Conservation (phyloP, 2,888 invertebrate species). For the Oscheius sp. region DNA sequence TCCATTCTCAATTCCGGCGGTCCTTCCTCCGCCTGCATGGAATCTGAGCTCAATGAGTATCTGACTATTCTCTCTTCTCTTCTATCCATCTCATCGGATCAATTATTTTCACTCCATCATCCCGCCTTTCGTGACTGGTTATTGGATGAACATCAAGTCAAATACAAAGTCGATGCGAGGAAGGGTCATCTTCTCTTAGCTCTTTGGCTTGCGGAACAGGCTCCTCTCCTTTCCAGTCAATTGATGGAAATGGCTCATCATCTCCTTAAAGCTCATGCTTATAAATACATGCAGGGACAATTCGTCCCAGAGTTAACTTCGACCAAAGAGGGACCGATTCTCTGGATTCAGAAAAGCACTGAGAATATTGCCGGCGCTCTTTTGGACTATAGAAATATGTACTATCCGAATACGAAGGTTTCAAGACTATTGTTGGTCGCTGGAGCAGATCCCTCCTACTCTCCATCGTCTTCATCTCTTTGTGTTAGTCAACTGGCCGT, state of each 20-base stretch:
- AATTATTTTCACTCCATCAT: constrained; percentile 96
- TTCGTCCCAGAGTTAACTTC: constrained; percentile 32
- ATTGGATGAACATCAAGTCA: constrained; percentile 75
- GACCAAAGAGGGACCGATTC: constrained; percentile 29
- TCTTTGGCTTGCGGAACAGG: constrained; percentile 85
- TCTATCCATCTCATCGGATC: constrained; percentile 87
- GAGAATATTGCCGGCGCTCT: constrained; percentile 24
- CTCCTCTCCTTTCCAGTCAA: constrained; percentile 86
- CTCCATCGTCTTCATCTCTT: constrained; percentile 51
- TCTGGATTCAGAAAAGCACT: constrained; percentile 32
- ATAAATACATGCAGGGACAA: constrained; percentile 75
- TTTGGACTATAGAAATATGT: constrained; percentile 28
- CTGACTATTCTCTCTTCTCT: constrained; percentile 87
- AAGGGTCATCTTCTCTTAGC: constrained; percentile 91
- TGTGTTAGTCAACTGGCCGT: constrained; percentile 88
- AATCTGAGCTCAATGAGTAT: constrained; percentile 70
- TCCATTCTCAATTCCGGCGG: constrained; percentile 89
- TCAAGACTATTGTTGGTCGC: constrained; percentile 86
- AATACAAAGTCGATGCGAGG: constrained; percentile 70
- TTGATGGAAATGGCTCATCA: constrained; percentile 93
- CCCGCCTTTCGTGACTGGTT: constrained; percentile 98
- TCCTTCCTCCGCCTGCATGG: constrained; percentile 17
- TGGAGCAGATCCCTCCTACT: constrained; percentile 79
- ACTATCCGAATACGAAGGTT: constrained; percentile 33
- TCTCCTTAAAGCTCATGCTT: constrained; percentile 93